Base-by-base conservation (phyloP, 2,888 invertebrate species). In the Chrysolina americana region DNA sequence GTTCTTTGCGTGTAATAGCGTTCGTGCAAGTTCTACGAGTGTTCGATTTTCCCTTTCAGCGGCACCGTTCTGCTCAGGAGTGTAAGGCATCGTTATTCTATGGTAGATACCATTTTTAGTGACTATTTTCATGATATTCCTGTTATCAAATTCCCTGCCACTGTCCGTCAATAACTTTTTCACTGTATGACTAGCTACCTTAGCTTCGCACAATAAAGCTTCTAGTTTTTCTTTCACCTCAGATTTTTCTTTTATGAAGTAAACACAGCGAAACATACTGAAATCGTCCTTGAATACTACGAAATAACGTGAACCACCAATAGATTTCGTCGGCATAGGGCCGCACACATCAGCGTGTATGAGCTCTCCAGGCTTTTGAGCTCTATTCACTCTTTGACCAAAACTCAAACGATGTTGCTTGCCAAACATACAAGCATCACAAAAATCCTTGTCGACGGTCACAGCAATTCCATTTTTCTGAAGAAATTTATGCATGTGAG, bases 51-150 rank as follows among this genome's bases (percentile, higher is more conserved):
- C 63, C 64, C 78, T 72, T 71, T 79, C 79, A 23, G 79, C 76
- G 11, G 71, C 75, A 11, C 79, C 79, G 73, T 80, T 78, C 44
- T 70, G 71, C 70, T 79, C 71, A 1, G 77, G 79, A 2, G 76
- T 74, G 53, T 80, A 74, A 10, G 78, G 71, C 41, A 76, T 68
- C 44, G 79, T 78, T 17, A 62, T 28, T 44, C 70, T 48, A 64
- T 74, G 68, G 21, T 63, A n/a, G 1, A 44, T 8, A 8, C 44
- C 64, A 17, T 2, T 8, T 19, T 17, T 64, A 1, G 10, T 13
- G 44, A n/a, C 15, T 17, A 44, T 41, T 9, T 64, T 64, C 15
- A 9, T 41, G 6, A 44, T n/a, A 21, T 41, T 11, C 15, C 11
- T 41, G 11, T 64, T 64, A 17, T 17, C 19, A 17, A 64, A 50